Evolutionary conservation across 2,888 invertebrate species (phyloP), one percentile per base, ranked within the genome.

Genomic region (Pomacea canaliculata): DNA sequence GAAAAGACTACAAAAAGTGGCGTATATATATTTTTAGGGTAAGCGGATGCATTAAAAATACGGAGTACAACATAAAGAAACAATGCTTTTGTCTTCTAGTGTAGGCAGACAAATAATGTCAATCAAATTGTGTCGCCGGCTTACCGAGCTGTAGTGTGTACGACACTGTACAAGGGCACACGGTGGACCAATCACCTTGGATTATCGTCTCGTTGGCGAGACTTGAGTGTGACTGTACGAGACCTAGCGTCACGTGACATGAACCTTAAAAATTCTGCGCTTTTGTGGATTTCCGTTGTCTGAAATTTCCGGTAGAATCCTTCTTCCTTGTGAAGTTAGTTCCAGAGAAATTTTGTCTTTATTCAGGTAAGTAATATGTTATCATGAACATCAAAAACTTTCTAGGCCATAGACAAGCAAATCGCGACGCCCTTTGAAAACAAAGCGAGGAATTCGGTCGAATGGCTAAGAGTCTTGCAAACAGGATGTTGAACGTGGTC

Each of bases 401-500:
- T 56, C 16, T 56, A 56, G 51, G 51, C 12, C 51, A 56, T 13
- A 56, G 16, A 10, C 16, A 16, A 16, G 51, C 16, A 56, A 16
- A 56, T 56, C 8, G 7, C 10, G 16, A 56, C 1, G 51, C 51
- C 12, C 51, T 56, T 56, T 56, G 10, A 56, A 60, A 69, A 46
- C 69, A 68, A 46, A 68, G 46, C 48, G 46, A 68, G 48, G 68
- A 48, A 46, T 46, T 46, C 19, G n/a, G 27, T 68, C 27, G 19
- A 68, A 46, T 68, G 68, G 27, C n/a, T 18, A 13, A 8, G 10
- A 68, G 63, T 63, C n/a, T 19, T 63, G 63, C 73, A 70, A 87
- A 87, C 87, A 87, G 87, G 87, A 87, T 87, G 86, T 87, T 81
- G 85, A 85, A 83, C 85, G 84, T 86, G 86, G 83, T 84, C 80